Evolutionary conservation across 2,113 vertebrate species (phyloP).

Genomic region (Apteryx mantelli): DNA sequence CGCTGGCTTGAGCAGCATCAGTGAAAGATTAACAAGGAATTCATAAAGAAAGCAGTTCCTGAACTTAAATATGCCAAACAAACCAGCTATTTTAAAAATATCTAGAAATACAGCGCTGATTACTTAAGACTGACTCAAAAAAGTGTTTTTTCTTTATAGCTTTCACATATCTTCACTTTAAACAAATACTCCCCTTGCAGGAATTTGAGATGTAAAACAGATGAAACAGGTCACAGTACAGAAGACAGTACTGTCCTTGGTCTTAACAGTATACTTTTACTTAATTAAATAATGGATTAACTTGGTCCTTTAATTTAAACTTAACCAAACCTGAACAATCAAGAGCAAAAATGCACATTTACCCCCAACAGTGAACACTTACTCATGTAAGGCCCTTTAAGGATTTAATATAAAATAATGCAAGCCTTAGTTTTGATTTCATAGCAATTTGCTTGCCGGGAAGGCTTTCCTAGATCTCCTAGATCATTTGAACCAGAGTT

Average conservation of each 20-base stretch:
- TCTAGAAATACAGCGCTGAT: slow-evolving; percentile 44
- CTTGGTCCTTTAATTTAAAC: neutral
- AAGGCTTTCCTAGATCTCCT: neutral
- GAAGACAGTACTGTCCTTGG: neutral
- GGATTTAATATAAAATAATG: neutral
- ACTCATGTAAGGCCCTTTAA: neutral
- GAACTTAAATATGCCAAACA: neutral
- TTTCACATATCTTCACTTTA: neutral
- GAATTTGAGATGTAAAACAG: neutral
- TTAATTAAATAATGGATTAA: neutral
- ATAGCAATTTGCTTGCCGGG: neutral
- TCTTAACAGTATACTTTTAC: neutral
- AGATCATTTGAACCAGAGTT: neutral
- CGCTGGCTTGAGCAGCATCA: neutral
- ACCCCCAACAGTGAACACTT: too few species aligned
- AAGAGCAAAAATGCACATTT: neutral
- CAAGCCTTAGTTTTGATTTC: neutral
- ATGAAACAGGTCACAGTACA: neutral
- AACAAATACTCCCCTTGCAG: neutral
- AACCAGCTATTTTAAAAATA: slow-evolving; percentile 44
- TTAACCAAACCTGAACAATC: neutral
- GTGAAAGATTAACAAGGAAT: slow-evolving; percentile 36
- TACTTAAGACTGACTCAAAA: neutral
- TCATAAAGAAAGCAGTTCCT: slow-evolving; percentile 54
- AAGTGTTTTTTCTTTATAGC: neutral